Evolutionary conservation across 2,888 invertebrate genomes (phyloP), one percentile per base, ranked within the genome.

Genomic region (Aelia acuminata): DNA sequence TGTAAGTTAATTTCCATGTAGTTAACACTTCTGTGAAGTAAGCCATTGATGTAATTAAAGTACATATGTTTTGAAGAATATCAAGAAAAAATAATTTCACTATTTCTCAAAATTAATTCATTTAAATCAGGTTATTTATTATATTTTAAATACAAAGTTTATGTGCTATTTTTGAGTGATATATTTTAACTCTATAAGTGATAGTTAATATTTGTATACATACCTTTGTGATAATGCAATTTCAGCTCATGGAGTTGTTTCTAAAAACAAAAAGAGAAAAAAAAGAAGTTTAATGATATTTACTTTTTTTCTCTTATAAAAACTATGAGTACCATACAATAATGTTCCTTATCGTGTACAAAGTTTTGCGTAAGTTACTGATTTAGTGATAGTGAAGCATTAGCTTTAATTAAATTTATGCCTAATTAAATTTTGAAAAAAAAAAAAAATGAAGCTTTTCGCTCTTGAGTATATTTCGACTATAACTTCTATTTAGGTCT

Each of bases 331-430:
- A 80, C 3, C 43, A 43, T 43, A 75, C 22, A 43, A 47, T n/a
- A 80, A 80, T 80, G 80, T 80, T 80, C 80, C 80, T 80, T 80
- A 80, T 43, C 11, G 43, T 80, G 80, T 80, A 80, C 80, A 80
- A 80, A 80, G 80, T 80, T 43, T 43, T n/a, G 11, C n/a, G 80
- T n/a, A 35, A 80, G 39, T 80, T 80, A 80, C 80, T 20, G 43
- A 80, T 43, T n/a, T 80, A 80, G 80, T 22, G 43, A 80, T 80
- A 80, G 80, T 43, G 80, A 47, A 80, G 43, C 43, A 47, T 80
- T 22, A 80, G 80, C 80, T 80, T 80, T 80, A 80, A 80, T 43
- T 80, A 80, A 80, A 43, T 80, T 80, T 80, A 80, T n/a, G 80
- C 80, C 80, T 80, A 80, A 80, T 80, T 80, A 80, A 80, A 22